Evolutionary conservation across 2,113 vertebrate genomes (phyloP).

Genomic region (Amblyopsis rosae): DNA sequence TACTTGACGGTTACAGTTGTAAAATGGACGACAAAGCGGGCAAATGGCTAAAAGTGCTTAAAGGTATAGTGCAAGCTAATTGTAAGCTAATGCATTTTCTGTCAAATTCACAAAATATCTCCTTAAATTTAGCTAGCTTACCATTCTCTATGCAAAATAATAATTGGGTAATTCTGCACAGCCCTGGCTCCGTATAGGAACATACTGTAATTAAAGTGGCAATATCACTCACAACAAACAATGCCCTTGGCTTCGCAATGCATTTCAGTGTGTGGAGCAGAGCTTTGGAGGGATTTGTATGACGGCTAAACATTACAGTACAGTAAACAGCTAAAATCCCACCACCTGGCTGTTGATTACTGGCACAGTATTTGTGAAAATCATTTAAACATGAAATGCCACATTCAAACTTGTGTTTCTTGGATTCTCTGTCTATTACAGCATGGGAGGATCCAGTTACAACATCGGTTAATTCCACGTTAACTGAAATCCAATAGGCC

Average conservation of each 20-base stretch:
- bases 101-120: no score
- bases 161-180: no score
- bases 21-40: neutral
- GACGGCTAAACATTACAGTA: neutral
- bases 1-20: neutral
- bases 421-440: conserved; percentile 45
- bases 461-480: conserved; percentile 52
- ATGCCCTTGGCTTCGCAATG: no score
- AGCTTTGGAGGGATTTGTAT: no score
- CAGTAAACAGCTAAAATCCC: neutral
- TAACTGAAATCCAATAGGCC: conserved; percentile 59
- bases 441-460: conserved; percentile 52
- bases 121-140: no score
- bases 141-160: no score
- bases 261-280: no score
- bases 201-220: no score
- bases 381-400: conserved; percentile 29
- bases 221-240: no score
- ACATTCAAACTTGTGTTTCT: conserved; percentile 31
- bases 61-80: no score
- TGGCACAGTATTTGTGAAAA: neutral
- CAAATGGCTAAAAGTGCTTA: neutral
- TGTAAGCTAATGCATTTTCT: neutral
- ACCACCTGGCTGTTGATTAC: conserved; percentile 13
- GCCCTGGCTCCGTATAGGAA: no score